Evolutionary conservation across 53 echinoderm and acorn worm genomes (phyloP), one percentile per base, ranked within the genome.

Genomic region (Crossaster papposus): DNA sequence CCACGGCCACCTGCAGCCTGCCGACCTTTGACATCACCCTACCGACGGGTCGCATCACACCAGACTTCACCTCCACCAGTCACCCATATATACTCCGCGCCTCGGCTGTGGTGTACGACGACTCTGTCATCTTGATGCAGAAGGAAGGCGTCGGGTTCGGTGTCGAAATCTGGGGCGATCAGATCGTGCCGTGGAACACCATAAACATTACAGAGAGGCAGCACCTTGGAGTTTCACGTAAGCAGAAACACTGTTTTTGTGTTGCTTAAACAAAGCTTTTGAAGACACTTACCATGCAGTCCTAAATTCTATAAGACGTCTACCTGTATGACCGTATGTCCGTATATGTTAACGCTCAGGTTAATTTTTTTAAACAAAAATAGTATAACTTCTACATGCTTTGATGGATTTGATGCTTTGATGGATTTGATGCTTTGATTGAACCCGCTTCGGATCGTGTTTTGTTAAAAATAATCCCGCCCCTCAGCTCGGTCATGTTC

Each of bases 1-100:
- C 86, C 12, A 86, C 52, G 1, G 86, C 93, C 1, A 90, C 93
- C 4, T 93, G 93, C 79, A 63, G 62, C 79, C 72, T 93, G 8
- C 93, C 90, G 24, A 93, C 93, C 20, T 93, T 70, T 44, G 93
- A 93, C 83, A 44, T 85, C 62, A 93, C 93, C 34, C 79, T 90
- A 1, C 93, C 93, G 18, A 90, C 85, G 30, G 93, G 93, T 29
- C 90, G 93, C 3, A 55, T 93, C 36, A 80, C 85, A 8, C 76
- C 90, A 23, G 90, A 54, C 82, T 93, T 93, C 64, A 80, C 10
- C 20, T 93, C 93, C 10, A 93, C 93, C 70, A 93, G 93, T 75
- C 90, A 90, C 64, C 93, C 93, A 4, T 20, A 72, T 74, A 62
- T 93, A 32, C 74, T 93, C 2, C 78, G 80, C 12, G 90, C 90